phyloP scores from a whole-genome alignment of 92 coral and sea anemone genomes.

The Anthopleura xanthogrammica region DNA sequence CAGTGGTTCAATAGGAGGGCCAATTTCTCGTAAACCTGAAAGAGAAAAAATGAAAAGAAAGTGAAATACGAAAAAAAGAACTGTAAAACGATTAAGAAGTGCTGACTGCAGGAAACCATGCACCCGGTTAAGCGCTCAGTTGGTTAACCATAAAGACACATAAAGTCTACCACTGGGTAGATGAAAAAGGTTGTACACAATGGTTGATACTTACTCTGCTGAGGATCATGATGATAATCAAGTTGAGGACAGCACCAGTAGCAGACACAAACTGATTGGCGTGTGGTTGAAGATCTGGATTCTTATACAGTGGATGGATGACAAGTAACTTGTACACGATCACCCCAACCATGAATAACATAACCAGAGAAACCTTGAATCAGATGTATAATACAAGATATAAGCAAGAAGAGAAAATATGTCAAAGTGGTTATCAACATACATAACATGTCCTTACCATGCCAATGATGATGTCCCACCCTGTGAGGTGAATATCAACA shows the following conservation, averaged over 20 bases:
- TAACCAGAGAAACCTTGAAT: constrained; percentile 83
- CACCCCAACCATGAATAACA: constrained; percentile 98
- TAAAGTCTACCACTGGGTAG: background rate
- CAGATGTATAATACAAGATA: background rate
- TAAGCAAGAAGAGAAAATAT: background rate
- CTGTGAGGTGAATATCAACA: too few relatives aligned
- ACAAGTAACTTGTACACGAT: constrained; percentile 93
- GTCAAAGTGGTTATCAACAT: too few relatives aligned
- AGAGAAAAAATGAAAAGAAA: background rate
- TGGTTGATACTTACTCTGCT: constrained; percentile 61
- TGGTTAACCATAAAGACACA: too few relatives aligned
- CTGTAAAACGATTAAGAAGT: background rate
- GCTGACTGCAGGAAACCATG: background rate
- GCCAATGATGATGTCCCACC: background rate
- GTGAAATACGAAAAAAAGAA: background rate
- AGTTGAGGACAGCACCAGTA: constrained; percentile 90
- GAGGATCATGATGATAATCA: constrained; percentile 93
- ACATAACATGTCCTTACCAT: background rate
- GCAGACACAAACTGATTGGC: constrained; percentile 84
- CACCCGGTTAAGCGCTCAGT: too few relatives aligned
- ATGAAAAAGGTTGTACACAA: background rate
- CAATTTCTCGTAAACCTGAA: constrained; percentile 89
- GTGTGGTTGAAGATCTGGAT: constrained; percentile 78
- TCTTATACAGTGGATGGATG: constrained; percentile 83
- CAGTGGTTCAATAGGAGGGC: constrained; percentile 94